Conservation (phyloP, 2,888 invertebrate species). For the Kuschelorhynchus macadamiae region DNA sequence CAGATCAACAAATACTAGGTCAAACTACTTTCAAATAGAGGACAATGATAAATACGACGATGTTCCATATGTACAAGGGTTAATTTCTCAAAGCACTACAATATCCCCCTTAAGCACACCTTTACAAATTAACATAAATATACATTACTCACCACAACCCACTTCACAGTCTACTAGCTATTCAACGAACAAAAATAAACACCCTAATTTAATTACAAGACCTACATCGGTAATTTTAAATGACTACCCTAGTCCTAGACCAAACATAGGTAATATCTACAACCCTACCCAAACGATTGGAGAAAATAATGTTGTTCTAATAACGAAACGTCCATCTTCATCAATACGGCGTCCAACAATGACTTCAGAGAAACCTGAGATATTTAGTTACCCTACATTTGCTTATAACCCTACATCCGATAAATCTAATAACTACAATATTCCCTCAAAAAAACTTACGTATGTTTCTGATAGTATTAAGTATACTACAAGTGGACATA, state of each 20-base stretch:
- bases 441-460: constrained; percentile 13
- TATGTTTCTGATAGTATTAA: constrained; percentile 8
- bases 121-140: constrained; percentile 61
- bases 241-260: neutral
- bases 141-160: constrained; percentile 57
- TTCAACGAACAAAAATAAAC: constrained; percentile 46
- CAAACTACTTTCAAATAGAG: constrained; percentile 37
- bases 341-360: constrained; percentile 7
- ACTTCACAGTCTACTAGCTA: constrained; percentile 44
- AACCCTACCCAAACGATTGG: constrained; percentile 37
- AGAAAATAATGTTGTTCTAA: constrained; percentile 27
- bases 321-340: constrained; percentile 46
- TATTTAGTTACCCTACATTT: constrained; percentile 33
- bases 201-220: constrained; percentile 12
- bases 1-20: no score
- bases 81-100: constrained; percentile 43
- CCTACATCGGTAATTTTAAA: neutral
- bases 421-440: neutral
- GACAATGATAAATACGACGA: constrained; percentile 46
- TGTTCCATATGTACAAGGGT: constrained; percentile 53
- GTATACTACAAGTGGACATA: constrained; percentile 19
- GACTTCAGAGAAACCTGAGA: neutral
- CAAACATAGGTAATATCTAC: neutral
- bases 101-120: constrained; percentile 39
- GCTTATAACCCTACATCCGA: neutral